Evolutionary conservation across 2,797 vertebrate species (phyloP).

Genomic region (Sebastes matsubarae): DNA sequence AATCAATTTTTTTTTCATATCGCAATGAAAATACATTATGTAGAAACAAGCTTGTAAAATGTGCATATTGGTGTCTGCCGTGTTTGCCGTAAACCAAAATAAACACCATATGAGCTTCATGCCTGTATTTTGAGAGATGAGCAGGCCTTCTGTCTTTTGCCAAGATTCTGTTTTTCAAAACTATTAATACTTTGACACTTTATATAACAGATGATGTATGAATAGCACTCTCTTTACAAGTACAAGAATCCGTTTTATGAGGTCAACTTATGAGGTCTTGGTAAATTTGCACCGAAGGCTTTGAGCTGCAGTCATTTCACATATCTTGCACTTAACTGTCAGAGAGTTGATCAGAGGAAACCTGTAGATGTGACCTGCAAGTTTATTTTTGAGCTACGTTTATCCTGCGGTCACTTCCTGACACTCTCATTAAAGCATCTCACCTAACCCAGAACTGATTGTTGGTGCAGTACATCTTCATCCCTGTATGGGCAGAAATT

Average conservation of each 20-base stretch:
- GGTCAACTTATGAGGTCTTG: background rate
- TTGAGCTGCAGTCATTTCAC: conserved; percentile 9
- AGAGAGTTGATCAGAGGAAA: conserved; percentile 21
- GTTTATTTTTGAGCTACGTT: conserved; percentile 22
- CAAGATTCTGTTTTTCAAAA: conserved; percentile 27
- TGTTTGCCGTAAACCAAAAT: conserved; percentile 29
- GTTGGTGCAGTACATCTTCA: background rate
- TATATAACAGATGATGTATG: conserved; percentile 33
- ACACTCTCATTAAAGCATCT: conserved; percentile 31
- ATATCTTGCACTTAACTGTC: background rate
- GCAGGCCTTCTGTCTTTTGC: conserved; percentile 10
- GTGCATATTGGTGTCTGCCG: background rate
- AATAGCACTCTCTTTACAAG: conserved; percentile 18
- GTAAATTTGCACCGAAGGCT: background rate
- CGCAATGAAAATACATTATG: background rate
- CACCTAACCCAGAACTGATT: conserved; percentile 2
- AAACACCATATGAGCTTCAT: conserved; percentile 8
- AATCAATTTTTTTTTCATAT: background rate
- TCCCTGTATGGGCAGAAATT: conserved; percentile 7
- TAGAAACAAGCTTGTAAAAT: conserved; percentile 10
- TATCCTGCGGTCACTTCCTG: background rate
- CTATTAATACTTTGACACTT: conserved; percentile 46
- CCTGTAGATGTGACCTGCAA: conserved; percentile 1
- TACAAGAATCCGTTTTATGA: conserved; percentile 8
- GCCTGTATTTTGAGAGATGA: conserved; percentile 7